Conservation (phyloP, 2,113 vertebrate genomes). For the Rhea americana region DNA sequence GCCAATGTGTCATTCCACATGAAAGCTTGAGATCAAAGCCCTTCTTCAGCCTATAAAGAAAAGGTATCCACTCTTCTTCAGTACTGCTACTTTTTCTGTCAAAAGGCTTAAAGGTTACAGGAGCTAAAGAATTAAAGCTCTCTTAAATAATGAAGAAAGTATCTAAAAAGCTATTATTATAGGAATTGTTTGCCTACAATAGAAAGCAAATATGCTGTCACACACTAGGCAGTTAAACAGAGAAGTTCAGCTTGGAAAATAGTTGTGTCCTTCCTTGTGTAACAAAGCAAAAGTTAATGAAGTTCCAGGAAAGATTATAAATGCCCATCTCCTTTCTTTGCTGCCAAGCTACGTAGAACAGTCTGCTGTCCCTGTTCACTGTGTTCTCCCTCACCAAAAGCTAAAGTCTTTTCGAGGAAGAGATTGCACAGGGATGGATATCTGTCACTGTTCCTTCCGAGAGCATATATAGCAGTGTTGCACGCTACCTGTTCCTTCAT, state of each 20-base stretch:
- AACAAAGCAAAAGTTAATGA: neutral
- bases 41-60: neutral
- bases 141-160: neutral
- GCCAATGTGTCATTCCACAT: constrained; percentile 5
- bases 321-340: neutral
- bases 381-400: neutral
- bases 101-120: neutral
- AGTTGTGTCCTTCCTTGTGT: neutral
- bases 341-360: neutral
- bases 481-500: neutral
- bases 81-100: neutral
- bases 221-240: neutral
- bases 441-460: neutral
- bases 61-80: neutral
- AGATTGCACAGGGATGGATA: neutral
- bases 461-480: fast-evolving
- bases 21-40: constrained; percentile 17
- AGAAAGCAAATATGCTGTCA: neutral
- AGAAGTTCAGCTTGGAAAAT: neutral
- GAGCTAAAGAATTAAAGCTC: neutral
- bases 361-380: neutral
- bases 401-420: neutral
- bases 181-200: constrained; percentile 14
- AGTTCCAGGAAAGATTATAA: neutral
- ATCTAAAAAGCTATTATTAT: neutral